These are phyloP conservation scores for Tychaedon coryphoeus DNA, from an alignment of 2,113 vertebrate species.

Conservation along the genomic window DNA sequence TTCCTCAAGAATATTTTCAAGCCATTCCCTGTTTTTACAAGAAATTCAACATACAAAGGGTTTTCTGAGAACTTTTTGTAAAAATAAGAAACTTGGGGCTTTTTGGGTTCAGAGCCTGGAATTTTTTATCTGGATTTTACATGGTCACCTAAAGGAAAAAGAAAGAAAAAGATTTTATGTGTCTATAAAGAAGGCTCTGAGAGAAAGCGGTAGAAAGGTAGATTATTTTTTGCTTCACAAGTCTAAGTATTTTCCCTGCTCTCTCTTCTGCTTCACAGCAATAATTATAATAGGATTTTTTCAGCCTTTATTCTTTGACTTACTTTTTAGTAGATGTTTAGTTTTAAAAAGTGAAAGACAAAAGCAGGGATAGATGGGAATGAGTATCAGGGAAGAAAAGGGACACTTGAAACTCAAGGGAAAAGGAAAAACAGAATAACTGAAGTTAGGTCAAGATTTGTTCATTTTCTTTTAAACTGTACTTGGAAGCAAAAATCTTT, in stretches of 20 bases:
- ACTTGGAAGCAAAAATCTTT: background rate
- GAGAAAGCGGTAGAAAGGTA: background rate
- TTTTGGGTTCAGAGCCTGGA: background rate
- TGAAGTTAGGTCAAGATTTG: background rate
- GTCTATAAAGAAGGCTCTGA: background rate
- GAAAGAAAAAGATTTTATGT: background rate
- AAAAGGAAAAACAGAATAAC: background rate
- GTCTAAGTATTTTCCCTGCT: background rate
- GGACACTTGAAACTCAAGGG: background rate
- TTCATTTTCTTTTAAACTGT: background rate
- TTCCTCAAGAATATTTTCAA: background rate
- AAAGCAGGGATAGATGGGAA: background rate
- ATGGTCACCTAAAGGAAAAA: background rate
- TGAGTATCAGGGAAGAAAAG: background rate
- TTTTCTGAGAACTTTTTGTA: background rate
- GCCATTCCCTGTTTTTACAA: background rate
- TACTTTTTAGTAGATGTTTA: background rate
- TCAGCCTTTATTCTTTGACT: background rate
- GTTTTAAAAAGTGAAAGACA: background rate
- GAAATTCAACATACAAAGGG: background rate
- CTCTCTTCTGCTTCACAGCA: background rate
- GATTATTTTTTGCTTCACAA: background rate
- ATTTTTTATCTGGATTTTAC: background rate
- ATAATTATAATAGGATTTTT: background rate
- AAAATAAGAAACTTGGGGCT: background rate